Conservation (phyloP, 2,888 invertebrate genomes). For the Rhingia rostrata region DNA sequence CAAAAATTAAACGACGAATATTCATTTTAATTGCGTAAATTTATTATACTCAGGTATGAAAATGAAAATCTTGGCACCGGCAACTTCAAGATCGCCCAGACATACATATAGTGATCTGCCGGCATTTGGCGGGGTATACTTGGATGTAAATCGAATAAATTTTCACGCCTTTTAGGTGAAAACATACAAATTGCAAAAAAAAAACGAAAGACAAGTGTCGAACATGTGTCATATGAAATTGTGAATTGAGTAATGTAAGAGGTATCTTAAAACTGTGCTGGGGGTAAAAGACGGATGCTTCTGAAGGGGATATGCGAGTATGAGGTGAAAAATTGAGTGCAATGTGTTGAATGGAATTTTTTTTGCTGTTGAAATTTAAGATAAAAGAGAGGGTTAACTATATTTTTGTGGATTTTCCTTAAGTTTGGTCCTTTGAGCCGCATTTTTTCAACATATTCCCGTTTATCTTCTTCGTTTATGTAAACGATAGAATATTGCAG, state of each 20-base stretch:
- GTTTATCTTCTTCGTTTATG: not conserved
- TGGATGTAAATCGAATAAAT: constrained; percentile 40
- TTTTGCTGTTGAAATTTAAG: not conserved
- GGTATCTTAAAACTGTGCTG: constrained; percentile 4
- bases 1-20: constrained; percentile 59
- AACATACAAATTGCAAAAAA: constrained; percentile 30
- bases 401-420: not conserved
- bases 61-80: constrained; percentile 63
- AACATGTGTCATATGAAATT: constrained; percentile 66
- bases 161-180: constrained; percentile 65
- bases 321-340: not conserved
- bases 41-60: constrained; percentile 69
- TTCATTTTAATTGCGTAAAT: constrained; percentile 71
- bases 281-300: constrained; percentile 24
- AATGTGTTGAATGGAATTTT: not conserved
- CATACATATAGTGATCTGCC: constrained; percentile 2
- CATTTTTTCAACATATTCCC: not conserved
- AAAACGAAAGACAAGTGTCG: constrained; percentile 45
- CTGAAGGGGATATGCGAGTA: not conserved
- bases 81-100: constrained; percentile 30
- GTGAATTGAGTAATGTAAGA: constrained; percentile 38
- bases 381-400: no score
- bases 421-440: constrained; percentile 4
- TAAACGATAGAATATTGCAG: not conserved
- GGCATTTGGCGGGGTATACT: not conserved